Percentiles rank a stretch among this genome's conserved stretches.
phyloP scores from a whole-genome alignment of 2,797 vertebrate genomes.

The Ara ararauna region DNA sequence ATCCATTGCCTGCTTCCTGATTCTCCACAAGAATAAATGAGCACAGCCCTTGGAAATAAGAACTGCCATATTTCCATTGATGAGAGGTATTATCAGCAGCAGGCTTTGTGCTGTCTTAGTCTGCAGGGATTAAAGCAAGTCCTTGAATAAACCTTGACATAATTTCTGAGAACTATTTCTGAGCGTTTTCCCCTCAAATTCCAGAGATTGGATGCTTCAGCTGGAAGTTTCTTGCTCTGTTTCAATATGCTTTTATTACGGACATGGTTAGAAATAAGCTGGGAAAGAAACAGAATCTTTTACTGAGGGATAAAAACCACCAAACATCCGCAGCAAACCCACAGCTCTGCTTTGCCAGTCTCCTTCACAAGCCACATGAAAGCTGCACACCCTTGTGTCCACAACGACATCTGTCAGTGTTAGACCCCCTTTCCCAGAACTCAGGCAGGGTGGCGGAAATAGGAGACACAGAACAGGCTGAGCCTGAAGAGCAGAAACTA shows the following conservation, averaged over 20 bases:
- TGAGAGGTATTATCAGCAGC: not conserved
- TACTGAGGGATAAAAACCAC: not conserved
- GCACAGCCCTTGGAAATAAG: not conserved
- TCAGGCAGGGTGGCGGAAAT: not conserved
- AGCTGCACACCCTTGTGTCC: not conserved
- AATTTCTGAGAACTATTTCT: conserved; percentile 13
- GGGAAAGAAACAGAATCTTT: not conserved
- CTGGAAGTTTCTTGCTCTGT: not conserved
- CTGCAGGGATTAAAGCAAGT: conserved; percentile 50
- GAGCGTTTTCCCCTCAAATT: conserved; percentile 1
- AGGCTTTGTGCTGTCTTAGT: conserved; percentile 33
- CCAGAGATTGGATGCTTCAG: not conserved
- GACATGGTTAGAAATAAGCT: not conserved
- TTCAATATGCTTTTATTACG: not conserved
- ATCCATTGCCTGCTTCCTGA: not conserved
- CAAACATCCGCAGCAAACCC: not conserved
- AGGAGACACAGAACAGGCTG: not conserved
- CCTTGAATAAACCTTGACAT: conserved; percentile 65
- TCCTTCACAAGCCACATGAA: not conserved
- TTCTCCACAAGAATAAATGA: conserved; percentile 2
- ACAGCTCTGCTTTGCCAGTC: not conserved
- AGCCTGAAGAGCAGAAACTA: not conserved
- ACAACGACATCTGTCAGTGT: fast-evolving
- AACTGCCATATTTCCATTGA: not conserved
- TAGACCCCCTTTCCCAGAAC: not conserved